These are phyloP conservation scores for Tetranychus urticae DNA, from an alignment of 1,140 invertebrate species.

Conservation along the genomic window DNA sequence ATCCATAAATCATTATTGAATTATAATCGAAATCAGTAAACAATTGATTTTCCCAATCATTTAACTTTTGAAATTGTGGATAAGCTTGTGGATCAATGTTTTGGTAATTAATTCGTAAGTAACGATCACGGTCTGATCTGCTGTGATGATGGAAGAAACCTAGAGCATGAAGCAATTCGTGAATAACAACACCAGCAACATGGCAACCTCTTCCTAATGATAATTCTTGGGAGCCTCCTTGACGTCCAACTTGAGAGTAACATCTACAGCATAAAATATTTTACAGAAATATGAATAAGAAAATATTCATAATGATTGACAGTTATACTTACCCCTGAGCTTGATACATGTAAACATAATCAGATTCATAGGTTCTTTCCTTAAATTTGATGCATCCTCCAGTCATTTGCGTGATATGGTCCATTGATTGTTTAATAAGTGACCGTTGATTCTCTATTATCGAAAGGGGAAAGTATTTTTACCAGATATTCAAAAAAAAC, in stretches of 20 bases:
- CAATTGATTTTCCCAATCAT: constrained; percentile 7
- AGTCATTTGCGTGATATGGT: neutral
- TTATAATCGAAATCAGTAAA: constrained; percentile 17
- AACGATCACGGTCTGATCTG: constrained; percentile 29
- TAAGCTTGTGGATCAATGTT: constrained; percentile 29
- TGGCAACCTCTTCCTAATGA: constrained; percentile 12
- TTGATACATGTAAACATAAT: neutral
- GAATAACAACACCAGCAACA: constrained; percentile 9
- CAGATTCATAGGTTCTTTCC: neutral
- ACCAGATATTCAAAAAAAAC: neutral
- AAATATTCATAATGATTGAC: no score
- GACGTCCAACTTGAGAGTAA: constrained; percentile 11
- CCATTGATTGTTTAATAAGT: neutral
- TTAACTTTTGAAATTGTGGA: constrained; percentile 11
- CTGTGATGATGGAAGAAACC: constrained; percentile 27
- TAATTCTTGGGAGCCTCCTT: constrained; percentile 10
- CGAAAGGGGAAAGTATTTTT: neutral
- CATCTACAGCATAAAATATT: constrained; percentile 5
- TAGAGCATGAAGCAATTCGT: constrained; percentile 13
- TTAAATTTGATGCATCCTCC: neutral
- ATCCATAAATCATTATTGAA: constrained; percentile 22
- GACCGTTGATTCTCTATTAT: neutral
- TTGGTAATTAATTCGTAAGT: constrained; percentile 31
- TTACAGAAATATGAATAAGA: no score
- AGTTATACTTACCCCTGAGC: neutral